phyloP scores from a whole-genome alignment of 2,888 invertebrate species.

The Carcina quercana region DNA sequence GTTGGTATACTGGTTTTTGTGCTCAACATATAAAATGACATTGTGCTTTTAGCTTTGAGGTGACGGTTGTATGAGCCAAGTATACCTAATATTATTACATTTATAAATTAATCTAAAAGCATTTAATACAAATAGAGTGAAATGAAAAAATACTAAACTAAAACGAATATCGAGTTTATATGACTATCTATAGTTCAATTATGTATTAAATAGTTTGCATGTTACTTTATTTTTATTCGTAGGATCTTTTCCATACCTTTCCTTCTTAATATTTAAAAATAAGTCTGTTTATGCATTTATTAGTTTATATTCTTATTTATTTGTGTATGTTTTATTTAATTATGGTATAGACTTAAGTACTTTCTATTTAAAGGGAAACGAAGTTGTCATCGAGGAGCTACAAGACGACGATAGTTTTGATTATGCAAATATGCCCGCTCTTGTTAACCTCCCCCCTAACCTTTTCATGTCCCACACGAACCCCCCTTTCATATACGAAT shows the following conservation, averaged over 20 bases:
- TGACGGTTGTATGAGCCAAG: too few species aligned
- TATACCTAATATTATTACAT: too few species aligned
- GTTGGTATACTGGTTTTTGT: too few species aligned
- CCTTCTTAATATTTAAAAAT: conserved; percentile 10
- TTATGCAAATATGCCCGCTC: conserved; percentile 63
- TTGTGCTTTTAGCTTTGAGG: conserved; percentile 7
- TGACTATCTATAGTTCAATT: too few species aligned
- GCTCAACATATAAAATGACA: conserved; percentile 9
- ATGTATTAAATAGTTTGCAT: conserved; percentile 2
- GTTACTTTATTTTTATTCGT: not conserved
- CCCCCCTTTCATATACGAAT: conserved; percentile 63
- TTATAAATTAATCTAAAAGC: too few species aligned
- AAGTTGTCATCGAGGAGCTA: conserved; percentile 69
- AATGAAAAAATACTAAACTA: too few species aligned
- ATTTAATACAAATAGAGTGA: too few species aligned
- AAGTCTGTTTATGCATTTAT: conserved; percentile 67
- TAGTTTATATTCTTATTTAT: conserved; percentile 32
- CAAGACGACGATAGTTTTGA: conserved; percentile 61
- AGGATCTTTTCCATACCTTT: conserved; percentile 13
- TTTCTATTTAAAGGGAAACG: conserved; percentile 72
- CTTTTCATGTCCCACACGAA: conserved; percentile 57
- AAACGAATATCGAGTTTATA: too few species aligned
- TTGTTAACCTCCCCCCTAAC: conserved; percentile 48
- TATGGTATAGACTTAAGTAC: conserved; percentile 59
- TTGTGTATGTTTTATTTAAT: conserved; percentile 23